A percentile compares a stretch with the other conserved stretches of the same genome.
These are phyloP conservation scores for Drosophila seclusa DNA, from an alignment of 2,888 invertebrate species.

Conservation along the genomic window DNA sequence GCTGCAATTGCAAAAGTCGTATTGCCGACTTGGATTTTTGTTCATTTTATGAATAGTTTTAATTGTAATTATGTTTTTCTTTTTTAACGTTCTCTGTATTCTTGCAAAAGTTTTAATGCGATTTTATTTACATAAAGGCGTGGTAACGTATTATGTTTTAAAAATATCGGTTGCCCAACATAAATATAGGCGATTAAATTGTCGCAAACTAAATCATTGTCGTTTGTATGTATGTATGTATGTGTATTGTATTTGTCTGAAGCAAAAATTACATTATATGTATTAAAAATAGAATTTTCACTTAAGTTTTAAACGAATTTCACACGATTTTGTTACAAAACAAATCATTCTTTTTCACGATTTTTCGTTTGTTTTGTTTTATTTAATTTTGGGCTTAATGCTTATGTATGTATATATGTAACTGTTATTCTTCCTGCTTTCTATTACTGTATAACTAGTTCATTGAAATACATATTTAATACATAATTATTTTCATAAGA, in stretches of 20 bases:
- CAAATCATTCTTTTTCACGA: slow-evolving; percentile 32
- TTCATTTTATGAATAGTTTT: slow-evolving; percentile 71
- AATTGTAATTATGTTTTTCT: slow-evolving; percentile 19
- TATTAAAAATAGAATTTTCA: slow-evolving; percentile 54
- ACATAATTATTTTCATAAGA: slow-evolving; percentile 72
- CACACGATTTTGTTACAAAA: slow-evolving; percentile 53
- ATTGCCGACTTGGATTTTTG: slow-evolving; percentile 54
- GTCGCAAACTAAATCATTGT: slow-evolving; percentile 21
- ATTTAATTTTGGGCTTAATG: slow-evolving; percentile 44
- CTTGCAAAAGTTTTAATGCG: slow-evolving; percentile 41
- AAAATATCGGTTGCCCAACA: slow-evolving; percentile 34
- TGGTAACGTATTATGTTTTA: slow-evolving; percentile 32
- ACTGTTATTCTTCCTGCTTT: slow-evolving; percentile 43
- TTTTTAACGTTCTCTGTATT: slow-evolving; percentile 25
- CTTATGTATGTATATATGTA: slow-evolving; percentile 48
- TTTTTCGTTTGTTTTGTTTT: slow-evolving; percentile 18
- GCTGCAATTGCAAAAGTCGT: slow-evolving; percentile 53
- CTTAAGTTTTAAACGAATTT: slow-evolving; percentile 54
- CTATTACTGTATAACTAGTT: slow-evolving; percentile 63
- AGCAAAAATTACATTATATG: slow-evolving; percentile 49
- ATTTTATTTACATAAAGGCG: slow-evolving; percentile 78
- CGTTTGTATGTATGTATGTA: slow-evolving; percentile 18
- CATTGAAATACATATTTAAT: slow-evolving; percentile 74
- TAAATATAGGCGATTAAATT: slow-evolving; percentile 33
- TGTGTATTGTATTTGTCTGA: slow-evolving; percentile 48